A percentile compares a stretch with the other conserved stretches of the same genome.
Evolutionary conservation across 2,888 invertebrate species (phyloP).

Genomic region (Dioctria linearis): DNA sequence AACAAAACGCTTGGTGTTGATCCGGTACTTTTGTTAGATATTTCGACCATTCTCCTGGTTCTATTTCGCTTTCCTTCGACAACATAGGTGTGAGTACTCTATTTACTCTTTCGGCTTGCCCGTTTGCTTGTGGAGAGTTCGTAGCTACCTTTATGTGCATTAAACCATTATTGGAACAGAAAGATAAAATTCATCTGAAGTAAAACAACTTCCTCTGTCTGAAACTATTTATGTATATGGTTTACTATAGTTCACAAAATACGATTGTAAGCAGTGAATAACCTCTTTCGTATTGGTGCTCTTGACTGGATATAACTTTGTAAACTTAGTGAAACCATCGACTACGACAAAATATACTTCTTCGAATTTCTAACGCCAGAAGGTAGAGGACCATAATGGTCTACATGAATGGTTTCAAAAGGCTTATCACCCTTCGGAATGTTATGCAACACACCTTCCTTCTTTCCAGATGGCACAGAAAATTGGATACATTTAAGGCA

Average conservation of each 20-base stretch:
- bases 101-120: constrained; percentile 59
- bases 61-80: not conserved
- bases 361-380: constrained; percentile 61
- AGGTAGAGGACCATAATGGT: constrained; percentile 60
- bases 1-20: constrained; percentile 62
- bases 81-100: constrained; percentile 45
- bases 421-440: not conserved
- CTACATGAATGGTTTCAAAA: constrained; percentile 3
- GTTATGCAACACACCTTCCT: not conserved
- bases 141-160: constrained; percentile 61
- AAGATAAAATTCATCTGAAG: constrained; percentile 35
- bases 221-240: constrained; percentile 16
- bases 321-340: no score
- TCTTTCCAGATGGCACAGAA: constrained; percentile 14
- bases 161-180: constrained; percentile 57
- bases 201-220: no score
- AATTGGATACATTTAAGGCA: no score
- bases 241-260: constrained; percentile 13
- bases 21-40: constrained; percentile 59
- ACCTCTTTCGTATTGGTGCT: not conserved
- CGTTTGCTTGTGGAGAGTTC: constrained; percentile 62
- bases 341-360: not conserved
- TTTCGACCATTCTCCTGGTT: constrained; percentile 20
- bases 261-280: constrained; percentile 4
- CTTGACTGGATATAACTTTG: constrained; percentile 5